phyloP scores from a whole-genome alignment of 2,888 invertebrate species.

The Drosophila acutilabella region DNA sequence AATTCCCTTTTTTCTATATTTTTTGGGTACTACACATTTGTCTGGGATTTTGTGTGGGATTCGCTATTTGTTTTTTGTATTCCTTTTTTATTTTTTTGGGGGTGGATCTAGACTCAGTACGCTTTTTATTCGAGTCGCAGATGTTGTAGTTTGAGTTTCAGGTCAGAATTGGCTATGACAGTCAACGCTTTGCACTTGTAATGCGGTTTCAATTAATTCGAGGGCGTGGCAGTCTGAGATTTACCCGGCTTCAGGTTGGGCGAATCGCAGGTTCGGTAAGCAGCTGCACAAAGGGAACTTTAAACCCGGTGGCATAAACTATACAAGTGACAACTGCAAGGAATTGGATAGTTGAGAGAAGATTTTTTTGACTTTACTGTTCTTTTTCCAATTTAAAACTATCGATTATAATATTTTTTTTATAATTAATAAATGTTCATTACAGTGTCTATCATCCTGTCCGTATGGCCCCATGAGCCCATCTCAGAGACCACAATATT shows the following conservation, averaged over 20 bases:
- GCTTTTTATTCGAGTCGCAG: conserved; percentile 53
- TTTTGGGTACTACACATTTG: conserved; percentile 56
- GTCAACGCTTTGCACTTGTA: conserved; percentile 60
- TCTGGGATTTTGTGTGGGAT: conserved; percentile 70
- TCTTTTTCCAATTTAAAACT: no score
- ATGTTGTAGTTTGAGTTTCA: conserved; percentile 40
- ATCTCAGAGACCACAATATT: no score
- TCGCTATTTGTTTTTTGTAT: conserved; percentile 35
- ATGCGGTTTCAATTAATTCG: conserved; percentile 75
- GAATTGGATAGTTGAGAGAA: background rate
- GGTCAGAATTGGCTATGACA: conserved; percentile 61
- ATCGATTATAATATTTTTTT: no score
- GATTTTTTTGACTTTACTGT: no score
- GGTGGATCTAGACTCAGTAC: conserved; percentile 10
- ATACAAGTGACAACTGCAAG: conserved; percentile 4
- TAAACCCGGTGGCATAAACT: conserved; percentile 2
- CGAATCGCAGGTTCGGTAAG: conserved; percentile 19
- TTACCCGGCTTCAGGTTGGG: conserved; percentile 6
- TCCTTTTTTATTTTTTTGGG: conserved; percentile 26
- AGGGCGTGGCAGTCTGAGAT: conserved; percentile 55
- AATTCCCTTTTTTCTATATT: conserved; percentile 47
- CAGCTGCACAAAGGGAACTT: conserved; percentile 26
- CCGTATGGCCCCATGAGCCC: no score
- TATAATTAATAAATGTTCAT: no score
- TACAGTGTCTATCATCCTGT: no score